Base-by-base conservation (phyloP, 2,113 vertebrate species). In the Polypterus senegalus region DNA sequence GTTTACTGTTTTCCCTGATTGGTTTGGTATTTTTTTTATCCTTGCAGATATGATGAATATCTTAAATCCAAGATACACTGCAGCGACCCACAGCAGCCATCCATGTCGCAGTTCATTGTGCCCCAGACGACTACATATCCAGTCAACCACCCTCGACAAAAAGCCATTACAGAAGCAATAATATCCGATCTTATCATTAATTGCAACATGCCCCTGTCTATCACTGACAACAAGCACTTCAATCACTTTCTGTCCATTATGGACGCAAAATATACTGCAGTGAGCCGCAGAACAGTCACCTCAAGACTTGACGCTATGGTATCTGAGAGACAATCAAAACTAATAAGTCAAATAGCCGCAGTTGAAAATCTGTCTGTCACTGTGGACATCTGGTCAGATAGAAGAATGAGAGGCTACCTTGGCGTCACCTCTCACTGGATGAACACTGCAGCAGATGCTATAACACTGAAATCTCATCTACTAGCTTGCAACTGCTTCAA, bases 21-120 rank as follows among this genome's bases (percentile, higher is more conserved):
- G n/a, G n/a, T n/a, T n/a, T n/a, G n/a, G n/a, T n/a, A n/a, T 56
- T 61, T 6, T 59, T 11, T 67, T 67, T 64, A 59, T 46, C 48
- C 59, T 61, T 52, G 54, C 61, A 67, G 66, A 63, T 64, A 67
- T 67, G 61, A 67, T 44, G 65, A 67, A 49, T 67, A 67, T 48
- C 47, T 63, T 46, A 48, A 48, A 44, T 44, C 61, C 66, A 67
- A 67, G 58, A 51, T 59, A n/a, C n/a, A n/a, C n/a, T n/a, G n/a
- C n/a, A n/a, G n/a, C n/a, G n/a, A n/a, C n/a, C n/a, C n/a, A n/a
- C 10, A 58, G 5, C 61, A 67, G 61, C 61, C 66, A 58, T 46
- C 61, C 45, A 67, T 67, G 10, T 64, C 66, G 27, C 61, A 64
- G 47, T 67, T 64, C 46, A 59, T 61, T 44, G 53, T 57, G 46